Percentiles rank a stretch among this genome's conserved stretches.
Evolutionary conservation across 1,140 invertebrate species (phyloP).

Genomic region (Choristoneura fumiferana): DNA sequence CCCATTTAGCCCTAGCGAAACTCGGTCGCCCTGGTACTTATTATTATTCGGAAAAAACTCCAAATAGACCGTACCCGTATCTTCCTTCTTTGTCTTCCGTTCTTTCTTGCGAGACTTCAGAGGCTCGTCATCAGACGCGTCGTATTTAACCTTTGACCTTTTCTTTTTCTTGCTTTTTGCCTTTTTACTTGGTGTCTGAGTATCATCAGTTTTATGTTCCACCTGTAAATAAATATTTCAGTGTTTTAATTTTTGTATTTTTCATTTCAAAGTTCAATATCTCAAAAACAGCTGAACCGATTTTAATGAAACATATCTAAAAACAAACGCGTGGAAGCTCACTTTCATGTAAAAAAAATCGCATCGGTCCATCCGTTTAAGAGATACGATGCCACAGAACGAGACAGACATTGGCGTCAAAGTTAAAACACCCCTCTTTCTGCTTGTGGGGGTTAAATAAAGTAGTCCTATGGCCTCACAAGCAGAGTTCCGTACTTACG

Average conservation of each 20-base stretch:
- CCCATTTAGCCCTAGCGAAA: too few relatives aligned
- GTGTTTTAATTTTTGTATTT: not conserved
- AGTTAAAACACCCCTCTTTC: too few relatives aligned
- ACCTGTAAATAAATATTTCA: not conserved
- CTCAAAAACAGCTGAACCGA: conserved; percentile 15
- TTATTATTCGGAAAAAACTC: too few relatives aligned
- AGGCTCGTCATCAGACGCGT: conserved; percentile 55
- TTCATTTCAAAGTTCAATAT: conserved; percentile 13
- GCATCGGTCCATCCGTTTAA: too few relatives aligned
- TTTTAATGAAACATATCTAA: too few relatives aligned
- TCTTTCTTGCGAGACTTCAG: conserved; percentile 32
- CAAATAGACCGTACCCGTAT: conserved; percentile 20
- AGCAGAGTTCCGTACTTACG: not conserved
- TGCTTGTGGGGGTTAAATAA: not conserved
- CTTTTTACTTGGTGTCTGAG: conserved; percentile 2
- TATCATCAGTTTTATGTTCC: not conserved
- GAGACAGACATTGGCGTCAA: too few relatives aligned
- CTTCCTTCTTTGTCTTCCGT: conserved; percentile 29
- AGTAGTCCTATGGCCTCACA: not conserved
- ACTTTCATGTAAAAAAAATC: too few relatives aligned
- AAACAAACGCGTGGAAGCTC: too few relatives aligned
- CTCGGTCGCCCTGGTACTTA: too few relatives aligned
- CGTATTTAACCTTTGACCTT: conserved; percentile 29
- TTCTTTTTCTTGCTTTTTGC: conserved; percentile 17
- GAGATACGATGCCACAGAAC: too few relatives aligned